Conservation (phyloP, 2,113 vertebrate genomes). For the Gymnorhina tibicen region DNA sequence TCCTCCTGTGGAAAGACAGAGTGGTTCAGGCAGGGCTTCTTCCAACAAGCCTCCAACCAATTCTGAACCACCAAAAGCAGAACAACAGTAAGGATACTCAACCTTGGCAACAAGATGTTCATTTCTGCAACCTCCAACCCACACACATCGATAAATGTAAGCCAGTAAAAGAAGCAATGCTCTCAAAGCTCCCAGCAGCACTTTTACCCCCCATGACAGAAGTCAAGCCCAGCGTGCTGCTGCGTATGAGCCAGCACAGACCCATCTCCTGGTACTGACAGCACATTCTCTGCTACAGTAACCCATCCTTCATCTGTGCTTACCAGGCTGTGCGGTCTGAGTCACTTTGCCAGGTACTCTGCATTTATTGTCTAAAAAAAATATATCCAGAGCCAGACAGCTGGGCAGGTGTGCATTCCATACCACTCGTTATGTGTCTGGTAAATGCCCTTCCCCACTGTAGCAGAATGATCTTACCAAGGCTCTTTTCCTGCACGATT, state of each 20-base stretch:
- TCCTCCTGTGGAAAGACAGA: neutral
- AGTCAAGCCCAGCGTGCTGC: neutral
- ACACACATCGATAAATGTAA: fast-evolving
- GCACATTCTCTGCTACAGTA: neutral
- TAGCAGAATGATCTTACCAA: neutral
- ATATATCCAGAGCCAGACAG: neutral
- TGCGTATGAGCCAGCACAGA: neutral
- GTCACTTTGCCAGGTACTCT: neutral
- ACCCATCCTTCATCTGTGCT: neutral
- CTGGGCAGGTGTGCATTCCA: neutral
- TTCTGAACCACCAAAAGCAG: neutral
- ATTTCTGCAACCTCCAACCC: neutral
- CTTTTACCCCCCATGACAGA: neutral
- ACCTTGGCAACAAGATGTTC: neutral
- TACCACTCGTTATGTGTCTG: fast-evolving
- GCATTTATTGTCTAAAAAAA: neutral
- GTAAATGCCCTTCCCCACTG: neutral
- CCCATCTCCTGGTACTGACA: neutral
- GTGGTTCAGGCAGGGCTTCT: neutral
- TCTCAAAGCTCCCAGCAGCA: neutral
- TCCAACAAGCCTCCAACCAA: neutral
- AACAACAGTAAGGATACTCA: neutral
- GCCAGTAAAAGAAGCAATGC: neutral
- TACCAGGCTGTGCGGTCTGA: neutral
- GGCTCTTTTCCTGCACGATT: neutral